Conservation (phyloP, 2,113 vertebrate genomes). For the Chaetorhynchus papuensis region DNA sequence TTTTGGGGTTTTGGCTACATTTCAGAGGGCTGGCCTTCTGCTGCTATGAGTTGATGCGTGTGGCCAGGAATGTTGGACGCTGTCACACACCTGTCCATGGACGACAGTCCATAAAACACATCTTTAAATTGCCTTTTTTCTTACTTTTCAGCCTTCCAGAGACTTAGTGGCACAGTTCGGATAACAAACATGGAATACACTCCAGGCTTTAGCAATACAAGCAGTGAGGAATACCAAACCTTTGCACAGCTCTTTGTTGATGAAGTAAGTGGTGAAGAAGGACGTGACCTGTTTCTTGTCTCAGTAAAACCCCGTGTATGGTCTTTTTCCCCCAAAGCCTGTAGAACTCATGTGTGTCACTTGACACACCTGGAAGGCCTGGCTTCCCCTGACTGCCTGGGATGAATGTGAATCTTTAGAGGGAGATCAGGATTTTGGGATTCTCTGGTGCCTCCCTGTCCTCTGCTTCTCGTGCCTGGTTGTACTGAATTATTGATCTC, state of each 20-base stretch:
- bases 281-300: fast-evolving
- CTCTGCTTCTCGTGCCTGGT: neutral
- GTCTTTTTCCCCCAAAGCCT: neutral
- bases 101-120: neutral
- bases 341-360: fast-evolving
- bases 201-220: conserved; percentile 57
- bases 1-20: neutral
- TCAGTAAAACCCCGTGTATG: fast-evolving
- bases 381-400: neutral
- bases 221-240: conserved; percentile 71
- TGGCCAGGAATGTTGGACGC: neutral
- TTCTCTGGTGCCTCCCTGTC: neutral
- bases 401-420: neutral
- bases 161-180: conserved; percentile 61
- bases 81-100: neutral
- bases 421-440: neutral
- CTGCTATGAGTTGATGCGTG: neutral
- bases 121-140: neutral
- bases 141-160: conserved; percentile 69
- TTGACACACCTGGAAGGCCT: neutral
- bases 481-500: neutral
- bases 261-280: conserved; percentile 65
- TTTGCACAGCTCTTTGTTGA: conserved; percentile 67
- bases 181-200: conserved; percentile 73
- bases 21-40: neutral